phyloP scores from a whole-genome alignment of 2,888 invertebrate genomes.

The Philopedon plagiatum region DNA sequence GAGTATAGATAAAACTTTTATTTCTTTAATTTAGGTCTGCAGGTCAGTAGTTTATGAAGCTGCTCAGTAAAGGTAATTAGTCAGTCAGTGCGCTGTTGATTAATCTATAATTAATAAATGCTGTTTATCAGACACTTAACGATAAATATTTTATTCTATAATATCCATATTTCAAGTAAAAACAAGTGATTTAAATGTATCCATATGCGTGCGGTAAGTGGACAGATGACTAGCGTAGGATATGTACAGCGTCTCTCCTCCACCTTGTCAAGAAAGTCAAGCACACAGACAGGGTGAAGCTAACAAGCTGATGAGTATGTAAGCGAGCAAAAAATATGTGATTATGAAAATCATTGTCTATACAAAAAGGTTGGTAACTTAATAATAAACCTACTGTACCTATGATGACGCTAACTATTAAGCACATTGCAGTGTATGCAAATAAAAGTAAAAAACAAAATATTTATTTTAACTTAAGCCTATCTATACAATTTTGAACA shows the following conservation, averaged over 20 bases:
- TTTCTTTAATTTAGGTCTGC: too few relatives aligned
- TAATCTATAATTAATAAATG: too few relatives aligned
- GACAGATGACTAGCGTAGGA: slow-evolving; percentile 48
- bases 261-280: slow-evolving; percentile 69
- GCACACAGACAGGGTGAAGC: slow-evolving; percentile 61
- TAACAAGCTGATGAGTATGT: slow-evolving; percentile 48
- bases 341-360: background rate
- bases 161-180: background rate
- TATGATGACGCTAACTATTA: slow-evolving; percentile 1
- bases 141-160: too few relatives aligned
- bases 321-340: slow-evolving; percentile 15
- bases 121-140: too few relatives aligned
- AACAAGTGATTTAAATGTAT: background rate
- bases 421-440: slow-evolving; percentile 16
- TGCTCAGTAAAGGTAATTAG: too few relatives aligned
- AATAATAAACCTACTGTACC: slow-evolving; percentile 5
- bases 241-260: slow-evolving; percentile 69
- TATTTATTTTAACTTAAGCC: too few relatives aligned
- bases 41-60: too few relatives aligned
- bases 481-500: too few relatives aligned
- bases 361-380: background rate
- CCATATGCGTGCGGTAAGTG: slow-evolving; percentile 48
- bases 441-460: slow-evolving; percentile 22
- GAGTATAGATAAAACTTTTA: too few relatives aligned
- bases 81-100: too few relatives aligned